Conservation (phyloP, 2,113 vertebrate genomes). For the Pongo pygmaeus region DNA sequence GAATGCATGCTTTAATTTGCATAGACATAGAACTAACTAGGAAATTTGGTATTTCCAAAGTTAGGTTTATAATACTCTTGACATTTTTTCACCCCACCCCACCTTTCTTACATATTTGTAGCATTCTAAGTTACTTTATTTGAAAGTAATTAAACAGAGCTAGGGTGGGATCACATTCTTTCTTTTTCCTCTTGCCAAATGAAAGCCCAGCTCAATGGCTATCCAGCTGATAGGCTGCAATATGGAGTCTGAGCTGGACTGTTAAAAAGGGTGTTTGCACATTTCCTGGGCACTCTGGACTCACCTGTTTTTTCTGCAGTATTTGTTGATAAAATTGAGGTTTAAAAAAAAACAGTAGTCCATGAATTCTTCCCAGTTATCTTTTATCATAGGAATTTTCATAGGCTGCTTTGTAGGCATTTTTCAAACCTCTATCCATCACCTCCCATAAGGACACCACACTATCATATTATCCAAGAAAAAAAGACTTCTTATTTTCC, state of each 20-base stretch:
- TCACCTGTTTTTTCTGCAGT: not conserved
- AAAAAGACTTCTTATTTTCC: not conserved
- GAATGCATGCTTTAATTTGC: conserved; percentile 24
- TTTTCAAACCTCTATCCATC: not conserved
- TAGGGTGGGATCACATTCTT: not conserved
- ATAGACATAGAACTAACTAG: not conserved
- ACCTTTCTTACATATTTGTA: not conserved
- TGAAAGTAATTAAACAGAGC: not conserved
- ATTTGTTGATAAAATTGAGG: not conserved
- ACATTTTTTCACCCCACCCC: not conserved
- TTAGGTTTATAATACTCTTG: not conserved
- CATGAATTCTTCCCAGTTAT: conserved; percentile 28
- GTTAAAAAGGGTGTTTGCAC: not conserved
- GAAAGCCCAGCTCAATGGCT: not conserved
- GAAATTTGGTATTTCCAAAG: conserved; percentile 34
- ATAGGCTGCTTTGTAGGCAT: not conserved
- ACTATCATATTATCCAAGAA: not conserved
- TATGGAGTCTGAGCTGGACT: too few relatives aligned
- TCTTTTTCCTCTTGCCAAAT: not conserved
- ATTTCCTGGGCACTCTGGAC: not conserved
- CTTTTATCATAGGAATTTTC: not conserved
- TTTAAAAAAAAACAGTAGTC: not conserved
- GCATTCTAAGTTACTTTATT: not conserved
- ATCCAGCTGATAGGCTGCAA: not conserved
- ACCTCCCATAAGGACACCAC: not conserved